Evolutionary conservation across 2,113 vertebrate species (phyloP), one percentile per base, ranked within the genome.

Genomic region (Pseudonaja textilis): DNA sequence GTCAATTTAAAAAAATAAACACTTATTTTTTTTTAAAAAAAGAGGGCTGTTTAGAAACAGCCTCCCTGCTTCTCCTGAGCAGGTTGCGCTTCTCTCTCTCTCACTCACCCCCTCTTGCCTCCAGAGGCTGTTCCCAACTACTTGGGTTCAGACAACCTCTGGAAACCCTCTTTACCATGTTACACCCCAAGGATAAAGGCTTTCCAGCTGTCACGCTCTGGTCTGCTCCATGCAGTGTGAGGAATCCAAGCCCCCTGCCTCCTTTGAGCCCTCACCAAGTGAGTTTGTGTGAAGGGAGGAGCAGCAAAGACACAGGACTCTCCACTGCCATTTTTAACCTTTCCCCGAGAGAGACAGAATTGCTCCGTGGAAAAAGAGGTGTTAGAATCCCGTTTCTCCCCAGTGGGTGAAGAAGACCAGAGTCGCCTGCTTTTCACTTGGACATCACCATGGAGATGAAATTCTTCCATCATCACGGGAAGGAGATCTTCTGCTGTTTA

Each of bases 391-490:
- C 1, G 91, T 88, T 93, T 94, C 94, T 95, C 91, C 20, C 22
- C 91, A 34, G 85, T 10, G 10, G 2, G 23, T 10, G 8, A 1
- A 2, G 25, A 86, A 2, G 25, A 86, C 85, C 89, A 94, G 86
- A 20, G 45, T 25, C 87, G 92, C 95, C 34, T 34, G 45, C 91
- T 88, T 16, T 93, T 94, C 93, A 90, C 85, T 91, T 57, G 64
- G 50, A 26, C 88, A 92, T 96, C 93, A 89, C 93, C 95, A 95
- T 93, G 95, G 96, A 93, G 93, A 96, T 92, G 22, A 91, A 95
- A 95, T 95, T 94, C 95, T 94, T 95, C 93, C 92, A 90, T 94
- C 93, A 96, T 95, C 93, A 92, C 12, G 14, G 22, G 88, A 29
- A 18, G 7, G n/a, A 22, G n/a, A 22, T 92, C 59, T 52, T 10